Evolutionary conservation across 2,888 invertebrate genomes (phyloP).

Genomic region (Cyclophora punctaria): DNA sequence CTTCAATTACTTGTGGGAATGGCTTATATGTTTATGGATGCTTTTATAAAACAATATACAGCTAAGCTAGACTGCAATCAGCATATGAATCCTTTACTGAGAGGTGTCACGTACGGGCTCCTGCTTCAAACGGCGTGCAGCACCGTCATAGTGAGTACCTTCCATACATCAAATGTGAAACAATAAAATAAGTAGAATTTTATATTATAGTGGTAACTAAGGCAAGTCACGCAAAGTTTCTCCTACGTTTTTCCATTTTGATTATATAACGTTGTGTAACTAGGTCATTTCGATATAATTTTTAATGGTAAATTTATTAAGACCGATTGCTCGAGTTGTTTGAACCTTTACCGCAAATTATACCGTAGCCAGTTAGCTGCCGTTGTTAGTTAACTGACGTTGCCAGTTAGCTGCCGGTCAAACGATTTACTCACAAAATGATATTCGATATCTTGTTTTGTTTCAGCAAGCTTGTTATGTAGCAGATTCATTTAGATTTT

Average conservation of each 20-base stretch:
- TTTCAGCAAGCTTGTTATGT: constrained; percentile 42
- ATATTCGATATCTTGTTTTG: constrained; percentile 2
- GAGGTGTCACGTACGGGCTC: constrained; percentile 41
- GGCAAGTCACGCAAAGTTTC: too few species aligned
- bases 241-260: too few species aligned
- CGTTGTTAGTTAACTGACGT: too few species aligned
- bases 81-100: constrained; percentile 45
- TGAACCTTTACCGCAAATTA: too few species aligned
- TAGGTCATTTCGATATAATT: too few species aligned
- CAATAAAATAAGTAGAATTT: too few species aligned
- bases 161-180: too few species aligned
- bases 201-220: too few species aligned
- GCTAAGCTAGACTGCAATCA: constrained; percentile 36
- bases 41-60: constrained; percentile 54
- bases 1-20: constrained; percentile 40
- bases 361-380: too few species aligned
- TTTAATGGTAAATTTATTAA: too few species aligned
- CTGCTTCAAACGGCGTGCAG: constrained; percentile 42
- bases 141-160: constrained; percentile 39
- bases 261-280: too few species aligned
- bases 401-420: neutral
- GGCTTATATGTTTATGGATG: constrained; percentile 54
- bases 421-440: neutral
- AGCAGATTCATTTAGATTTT: constrained; percentile 38
- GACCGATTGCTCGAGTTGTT: too few species aligned